Base-by-base conservation (phyloP, 1,140 invertebrate genomes). In the Trichoplusia ni region DNA sequence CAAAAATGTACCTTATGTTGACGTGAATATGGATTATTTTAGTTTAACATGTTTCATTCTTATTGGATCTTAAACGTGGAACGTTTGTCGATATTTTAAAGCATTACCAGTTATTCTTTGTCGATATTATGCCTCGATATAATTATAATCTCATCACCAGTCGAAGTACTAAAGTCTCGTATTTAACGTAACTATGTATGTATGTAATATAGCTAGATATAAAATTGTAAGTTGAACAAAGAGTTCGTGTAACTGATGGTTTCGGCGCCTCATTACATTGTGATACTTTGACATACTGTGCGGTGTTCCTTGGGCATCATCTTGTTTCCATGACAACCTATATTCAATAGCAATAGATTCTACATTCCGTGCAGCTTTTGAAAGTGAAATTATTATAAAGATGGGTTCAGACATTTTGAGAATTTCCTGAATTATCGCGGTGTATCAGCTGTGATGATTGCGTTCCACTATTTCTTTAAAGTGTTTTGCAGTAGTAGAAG, bases 221-320 rank as follows among this genome's bases (percentile, higher is more conserved):
- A 47, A 60, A 54, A 60, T 47, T 60, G 40, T 60, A 47, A 46
- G 29, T 46, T 60, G 56, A 60, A 60, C 56, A 60, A 60, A 60
- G 8, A 35, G 56, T 60, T 47, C 42, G 27, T 38, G 51, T 42
- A 29, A 37, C 54, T 19, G 23, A 33, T 58, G 31, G 29, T 21
- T 31, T 42, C 35, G 33, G 6, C 33, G 13, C 51, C 33, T 14
- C 46, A 31, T 31, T 44, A 13, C 54, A 19, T 16, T 27, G 35
- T 58, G 54, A 58, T 42, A 44, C 46, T 49, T 49, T 13, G 46
- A 49, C 54, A 23, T 33, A 33, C 9, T 51, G 8, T 51, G 27
- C 23, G 11, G 25, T 49, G 13, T 18, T 49, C 46, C 25, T 18
- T 49, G 4, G 25, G 18, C 25, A 31, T 18, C 14, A 8, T 23